phyloP scores from a whole-genome alignment of 2,113 vertebrate species.

The Pleuronectes platessa region DNA sequence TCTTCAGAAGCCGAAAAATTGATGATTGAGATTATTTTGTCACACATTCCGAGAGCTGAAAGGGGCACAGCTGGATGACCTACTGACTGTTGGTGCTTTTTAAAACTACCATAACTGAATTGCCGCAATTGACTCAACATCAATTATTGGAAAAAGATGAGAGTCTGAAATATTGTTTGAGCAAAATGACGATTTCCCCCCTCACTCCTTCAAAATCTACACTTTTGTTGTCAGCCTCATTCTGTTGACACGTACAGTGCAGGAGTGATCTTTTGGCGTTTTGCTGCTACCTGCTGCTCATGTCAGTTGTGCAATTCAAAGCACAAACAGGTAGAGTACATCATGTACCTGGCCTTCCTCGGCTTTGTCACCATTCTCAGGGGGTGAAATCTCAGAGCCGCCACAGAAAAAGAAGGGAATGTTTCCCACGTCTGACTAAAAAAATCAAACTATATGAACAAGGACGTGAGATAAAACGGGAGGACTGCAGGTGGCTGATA shows the following conservation, averaged over 20 bases:
- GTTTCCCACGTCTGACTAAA: constrained; percentile 38
- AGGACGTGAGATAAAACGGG: constrained; percentile 47
- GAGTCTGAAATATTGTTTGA: background rate
- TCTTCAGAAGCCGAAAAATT: too few species aligned
- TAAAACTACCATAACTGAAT: background rate
- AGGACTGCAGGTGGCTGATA: constrained; percentile 64
- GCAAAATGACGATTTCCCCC: background rate
- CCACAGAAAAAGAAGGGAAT: background rate
- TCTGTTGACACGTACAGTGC: background rate
- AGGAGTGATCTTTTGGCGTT: background rate
- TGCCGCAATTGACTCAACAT: too few species aligned
- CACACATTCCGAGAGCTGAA: background rate
- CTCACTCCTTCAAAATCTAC: background rate
- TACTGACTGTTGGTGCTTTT: background rate
- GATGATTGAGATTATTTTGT: background rate
- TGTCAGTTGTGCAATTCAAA: background rate
- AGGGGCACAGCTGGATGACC: background rate
- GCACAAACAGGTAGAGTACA: background rate
- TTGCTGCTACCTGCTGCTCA: constrained; percentile 61
- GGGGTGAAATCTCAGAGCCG: background rate
- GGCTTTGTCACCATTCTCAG: too few species aligned
- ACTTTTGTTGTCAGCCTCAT: background rate
- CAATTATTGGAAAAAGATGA: too few species aligned
- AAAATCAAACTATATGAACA: constrained; percentile 4
- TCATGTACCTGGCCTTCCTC: background rate